Percentiles rank a stretch among this genome's conserved stretches.
Evolutionary conservation across 2,797 vertebrate species (phyloP).

Genomic region (Falco berigora): DNA sequence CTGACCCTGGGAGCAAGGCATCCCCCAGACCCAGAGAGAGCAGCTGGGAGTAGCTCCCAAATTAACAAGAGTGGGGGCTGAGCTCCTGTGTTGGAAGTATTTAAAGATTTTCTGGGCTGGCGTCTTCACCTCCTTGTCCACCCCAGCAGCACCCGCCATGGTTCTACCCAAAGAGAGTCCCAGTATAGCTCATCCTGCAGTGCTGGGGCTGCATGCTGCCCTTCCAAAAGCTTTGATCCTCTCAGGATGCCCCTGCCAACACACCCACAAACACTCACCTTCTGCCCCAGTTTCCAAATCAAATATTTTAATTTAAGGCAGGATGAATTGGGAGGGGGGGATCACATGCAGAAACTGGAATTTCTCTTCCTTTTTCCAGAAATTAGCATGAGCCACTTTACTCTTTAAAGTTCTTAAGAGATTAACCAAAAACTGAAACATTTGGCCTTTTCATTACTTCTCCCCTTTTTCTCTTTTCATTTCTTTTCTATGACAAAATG

Average conservation of each 20-base stretch:
- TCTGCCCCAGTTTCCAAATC: constrained; percentile 22
- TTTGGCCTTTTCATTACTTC: not conserved
- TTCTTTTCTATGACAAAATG: not conserved
- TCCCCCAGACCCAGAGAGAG: not conserved
- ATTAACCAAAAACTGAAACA: not conserved
- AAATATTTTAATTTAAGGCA: not conserved
- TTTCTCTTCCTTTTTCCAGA: not conserved
- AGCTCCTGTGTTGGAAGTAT: not conserved
- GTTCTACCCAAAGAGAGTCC: not conserved
- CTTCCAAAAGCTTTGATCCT: not conserved
- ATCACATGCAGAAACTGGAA: not conserved
- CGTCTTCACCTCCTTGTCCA: constrained; percentile 7
- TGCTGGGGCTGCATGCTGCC: not conserved
- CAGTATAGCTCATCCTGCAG: not conserved
- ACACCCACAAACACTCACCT: not conserved
- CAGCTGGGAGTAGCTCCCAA: not conserved
- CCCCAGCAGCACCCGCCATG: not conserved
- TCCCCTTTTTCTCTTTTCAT: not conserved
- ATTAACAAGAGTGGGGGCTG: constrained; percentile 6
- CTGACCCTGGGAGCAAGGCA: not conserved
- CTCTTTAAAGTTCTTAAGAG: not conserved
- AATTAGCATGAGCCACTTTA: not conserved
- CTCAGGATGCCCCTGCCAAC: not conserved
- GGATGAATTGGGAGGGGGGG: not conserved
- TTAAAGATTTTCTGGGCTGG: constrained; percentile 27